These are phyloP conservation scores for Coracias cyanogaster DNA, from an alignment of 2,797 vertebrate species.

Conservation along the genomic window DNA sequence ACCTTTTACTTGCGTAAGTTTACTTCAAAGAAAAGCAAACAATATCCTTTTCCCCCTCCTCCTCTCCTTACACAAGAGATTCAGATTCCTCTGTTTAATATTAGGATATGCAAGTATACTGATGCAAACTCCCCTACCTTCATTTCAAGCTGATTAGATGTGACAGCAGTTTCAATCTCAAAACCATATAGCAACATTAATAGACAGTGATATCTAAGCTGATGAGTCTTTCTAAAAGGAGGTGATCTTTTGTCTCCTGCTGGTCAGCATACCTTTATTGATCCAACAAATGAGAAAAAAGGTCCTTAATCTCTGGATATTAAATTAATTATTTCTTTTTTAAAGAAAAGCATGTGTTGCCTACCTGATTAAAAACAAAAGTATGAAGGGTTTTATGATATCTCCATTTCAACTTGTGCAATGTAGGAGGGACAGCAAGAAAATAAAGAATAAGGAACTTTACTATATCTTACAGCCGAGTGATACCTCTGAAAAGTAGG, in stretches of 20 bases:
- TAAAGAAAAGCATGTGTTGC: neutral
- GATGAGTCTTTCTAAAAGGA: constrained; percentile 12
- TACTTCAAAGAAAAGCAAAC: neutral
- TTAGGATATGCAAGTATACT: neutral
- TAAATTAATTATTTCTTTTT: neutral
- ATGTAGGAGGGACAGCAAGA: neutral
- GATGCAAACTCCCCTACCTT: neutral
- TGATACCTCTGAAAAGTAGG: neutral
- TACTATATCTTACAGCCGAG: neutral
- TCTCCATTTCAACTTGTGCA: neutral
- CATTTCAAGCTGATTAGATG: neutral
- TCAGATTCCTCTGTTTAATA: neutral
- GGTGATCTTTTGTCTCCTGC: neutral
- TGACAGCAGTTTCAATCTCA: neutral
- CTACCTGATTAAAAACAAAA: neutral
- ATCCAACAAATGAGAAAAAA: neutral
- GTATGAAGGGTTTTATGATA: neutral
- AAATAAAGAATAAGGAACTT: neutral
- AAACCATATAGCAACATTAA: neutral
- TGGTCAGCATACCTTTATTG: neutral
- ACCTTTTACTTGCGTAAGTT: neutral
- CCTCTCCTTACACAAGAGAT: neutral
- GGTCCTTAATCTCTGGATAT: neutral
- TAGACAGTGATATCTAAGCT: neutral
- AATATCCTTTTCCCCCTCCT: neutral